These are phyloP conservation scores for Bucco capensis DNA, from an alignment of 2,113 vertebrate genomes.

Conservation along the genomic window DNA sequence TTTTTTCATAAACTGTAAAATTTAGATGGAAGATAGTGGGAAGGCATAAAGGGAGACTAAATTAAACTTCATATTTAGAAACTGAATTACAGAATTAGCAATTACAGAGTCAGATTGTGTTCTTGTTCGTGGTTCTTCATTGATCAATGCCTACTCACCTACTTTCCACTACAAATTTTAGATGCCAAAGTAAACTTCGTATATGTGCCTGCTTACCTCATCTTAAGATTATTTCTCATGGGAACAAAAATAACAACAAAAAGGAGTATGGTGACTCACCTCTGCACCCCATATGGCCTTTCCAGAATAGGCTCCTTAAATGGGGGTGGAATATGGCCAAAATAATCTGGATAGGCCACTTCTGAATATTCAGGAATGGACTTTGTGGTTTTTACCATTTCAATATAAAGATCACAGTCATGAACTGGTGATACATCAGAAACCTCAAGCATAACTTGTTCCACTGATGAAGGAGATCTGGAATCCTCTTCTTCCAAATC, in stretches of 20 bases:
- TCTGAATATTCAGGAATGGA: slow-evolving; percentile 92
- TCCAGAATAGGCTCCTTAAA: slow-evolving; percentile 90
- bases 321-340: slow-evolving; percentile 89
- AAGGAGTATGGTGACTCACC: slow-evolving; percentile 73
- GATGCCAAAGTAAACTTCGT: not conserved
- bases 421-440: slow-evolving; percentile 87
- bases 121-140: not conserved
- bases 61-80: not conserved
- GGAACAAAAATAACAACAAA: not conserved
- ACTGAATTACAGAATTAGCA: not conserved
- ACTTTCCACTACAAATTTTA: not conserved
- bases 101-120: not conserved
- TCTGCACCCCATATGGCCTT: slow-evolving; percentile 93
- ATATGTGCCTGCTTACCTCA: not conserved
- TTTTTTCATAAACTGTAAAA: not conserved
- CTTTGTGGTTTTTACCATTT: slow-evolving; percentile 87
- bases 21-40: not conserved
- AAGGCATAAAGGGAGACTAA: not conserved
- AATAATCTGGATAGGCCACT: slow-evolving; percentile 98
- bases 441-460: slow-evolving; percentile 77
- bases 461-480: slow-evolving; percentile 71
- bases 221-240: not conserved
- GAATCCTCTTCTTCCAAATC: slow-evolving; percentile 83
- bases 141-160: not conserved
- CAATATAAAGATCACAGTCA: slow-evolving; percentile 92